Percentiles rank a stretch among this genome's conserved stretches.
These are phyloP conservation scores for Rhingia rostrata DNA, from an alignment of 2,888 invertebrate genomes.

Conservation along the genomic window DNA sequence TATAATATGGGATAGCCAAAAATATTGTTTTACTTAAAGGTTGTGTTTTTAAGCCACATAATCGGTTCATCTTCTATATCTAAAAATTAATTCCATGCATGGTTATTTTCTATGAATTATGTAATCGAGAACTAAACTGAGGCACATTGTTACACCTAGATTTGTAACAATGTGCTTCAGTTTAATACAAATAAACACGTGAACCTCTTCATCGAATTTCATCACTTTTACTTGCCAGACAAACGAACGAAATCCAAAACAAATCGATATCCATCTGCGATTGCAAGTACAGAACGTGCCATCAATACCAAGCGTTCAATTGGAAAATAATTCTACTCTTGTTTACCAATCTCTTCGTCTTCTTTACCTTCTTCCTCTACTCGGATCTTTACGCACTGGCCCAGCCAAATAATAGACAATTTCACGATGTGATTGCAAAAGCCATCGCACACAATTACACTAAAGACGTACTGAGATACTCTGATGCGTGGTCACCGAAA, in stretches of 20 bases:
- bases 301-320: slow-evolving; percentile 49
- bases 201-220: not conserved
- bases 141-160: not conserved
- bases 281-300: slow-evolving; percentile 65
- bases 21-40: too few relatives aligned
- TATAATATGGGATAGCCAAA: too few relatives aligned
- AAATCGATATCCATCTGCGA: slow-evolving; percentile 44
- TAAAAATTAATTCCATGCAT: not conserved
- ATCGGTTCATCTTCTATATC: too few relatives aligned
- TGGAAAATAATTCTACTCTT: slow-evolving; percentile 42
- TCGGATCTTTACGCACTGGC: slow-evolving; percentile 9
- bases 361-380: slow-evolving; percentile 5
- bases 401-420: not conserved
- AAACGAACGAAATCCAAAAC: not conserved
- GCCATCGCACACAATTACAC: slow-evolving; percentile 7
- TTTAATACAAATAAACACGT: too few relatives aligned
- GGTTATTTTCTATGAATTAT: not conserved
- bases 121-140: not conserved
- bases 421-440: slow-evolving; percentile 23
- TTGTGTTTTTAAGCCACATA: too few relatives aligned
- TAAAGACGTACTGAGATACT: not conserved
- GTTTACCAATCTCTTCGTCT: slow-evolving; percentile 38
- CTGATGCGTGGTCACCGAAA: not conserved
- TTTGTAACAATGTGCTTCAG: too few relatives aligned
- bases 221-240: slow-evolving; percentile 18